phyloP scores from a whole-genome alignment of 2,797 vertebrate species.

The Eutrigla gurnardus region DNA sequence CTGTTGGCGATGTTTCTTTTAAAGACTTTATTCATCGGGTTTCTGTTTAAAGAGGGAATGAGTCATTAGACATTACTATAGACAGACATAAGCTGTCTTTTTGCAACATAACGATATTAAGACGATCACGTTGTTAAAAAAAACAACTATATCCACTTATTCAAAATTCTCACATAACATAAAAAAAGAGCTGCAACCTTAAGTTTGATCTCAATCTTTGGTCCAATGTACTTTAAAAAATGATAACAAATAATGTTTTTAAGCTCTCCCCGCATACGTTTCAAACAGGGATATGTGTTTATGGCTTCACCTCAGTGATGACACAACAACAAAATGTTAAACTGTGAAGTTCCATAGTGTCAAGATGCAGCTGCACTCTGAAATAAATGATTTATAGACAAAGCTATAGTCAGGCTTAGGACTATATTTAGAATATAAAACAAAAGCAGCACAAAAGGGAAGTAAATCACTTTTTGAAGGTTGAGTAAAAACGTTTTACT shows the following conservation, averaged over 20 bases:
- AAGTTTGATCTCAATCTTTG: not conserved
- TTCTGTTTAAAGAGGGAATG: constrained; percentile 29
- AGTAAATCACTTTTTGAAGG: too few species aligned
- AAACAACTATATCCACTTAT: not conserved
- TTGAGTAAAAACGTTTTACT: not conserved
- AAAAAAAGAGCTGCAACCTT: not conserved
- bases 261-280: not conserved
- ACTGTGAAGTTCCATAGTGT: not conserved
- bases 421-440: not conserved
- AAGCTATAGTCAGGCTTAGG: not conserved
- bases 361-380: not conserved
- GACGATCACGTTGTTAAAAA: not conserved
- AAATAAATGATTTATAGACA: not conserved
- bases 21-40: accelerated
- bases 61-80: not conserved
- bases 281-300: not conserved
- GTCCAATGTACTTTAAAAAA: not conserved
- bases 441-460: not conserved
- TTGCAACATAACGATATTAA: not conserved
- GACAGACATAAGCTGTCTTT: not conserved
- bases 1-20: not conserved
- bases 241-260: not conserved
- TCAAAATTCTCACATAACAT: not conserved
- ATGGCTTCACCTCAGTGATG: not conserved
- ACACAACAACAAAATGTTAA: not conserved